These are phyloP conservation scores for Salmo trutta DNA, from an alignment of 2,797 vertebrate species.

Conservation along the genomic window DNA sequence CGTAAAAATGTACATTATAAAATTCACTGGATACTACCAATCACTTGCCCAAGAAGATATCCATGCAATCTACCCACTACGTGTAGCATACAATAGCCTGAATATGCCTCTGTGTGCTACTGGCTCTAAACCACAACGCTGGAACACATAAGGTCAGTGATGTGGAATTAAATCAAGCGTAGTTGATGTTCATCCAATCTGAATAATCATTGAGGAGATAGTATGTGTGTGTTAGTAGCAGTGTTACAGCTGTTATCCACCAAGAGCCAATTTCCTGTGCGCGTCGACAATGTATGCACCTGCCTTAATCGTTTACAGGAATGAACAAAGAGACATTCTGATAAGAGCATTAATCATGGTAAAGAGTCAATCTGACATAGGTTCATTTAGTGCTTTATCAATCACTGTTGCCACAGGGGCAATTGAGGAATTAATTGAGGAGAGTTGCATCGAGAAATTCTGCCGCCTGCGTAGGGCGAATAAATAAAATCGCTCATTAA, in stretches of 20 bases:
- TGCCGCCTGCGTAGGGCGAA: constrained; percentile 24
- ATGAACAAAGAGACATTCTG: constrained; percentile 51
- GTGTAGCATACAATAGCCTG: constrained; percentile 38
- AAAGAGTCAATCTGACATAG: constrained; percentile 56
- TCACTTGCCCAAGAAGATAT: constrained; percentile 11
- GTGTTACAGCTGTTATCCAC: constrained; percentile 19
- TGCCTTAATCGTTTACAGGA: constrained; percentile 47
- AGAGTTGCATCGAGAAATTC: constrained; percentile 43
- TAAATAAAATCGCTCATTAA: constrained; percentile 61
- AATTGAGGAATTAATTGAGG: constrained; percentile 63
- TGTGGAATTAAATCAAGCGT: constrained; percentile 46
- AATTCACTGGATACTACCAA: not conserved
- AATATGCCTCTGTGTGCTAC: constrained; percentile 23
- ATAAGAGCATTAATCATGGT: constrained; percentile 57
- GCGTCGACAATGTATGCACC: constrained; percentile 38
- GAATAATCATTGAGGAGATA: constrained; percentile 55
- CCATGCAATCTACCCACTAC: constrained; percentile 20
- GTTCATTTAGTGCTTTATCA: constrained; percentile 65
- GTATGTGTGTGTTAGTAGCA: not conserved
- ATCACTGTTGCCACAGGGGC: constrained; percentile 44
- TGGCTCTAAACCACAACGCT: not conserved
- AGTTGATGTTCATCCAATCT: constrained; percentile 55
- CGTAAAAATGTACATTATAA: constrained; percentile 43
- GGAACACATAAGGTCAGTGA: constrained; percentile 43
- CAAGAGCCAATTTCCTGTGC: constrained; percentile 44